Percentiles rank a stretch among this genome's conserved stretches.
Evolutionary conservation across 2,113 vertebrate species (phyloP).

Genomic region (Brachypteracias leptosomus): DNA sequence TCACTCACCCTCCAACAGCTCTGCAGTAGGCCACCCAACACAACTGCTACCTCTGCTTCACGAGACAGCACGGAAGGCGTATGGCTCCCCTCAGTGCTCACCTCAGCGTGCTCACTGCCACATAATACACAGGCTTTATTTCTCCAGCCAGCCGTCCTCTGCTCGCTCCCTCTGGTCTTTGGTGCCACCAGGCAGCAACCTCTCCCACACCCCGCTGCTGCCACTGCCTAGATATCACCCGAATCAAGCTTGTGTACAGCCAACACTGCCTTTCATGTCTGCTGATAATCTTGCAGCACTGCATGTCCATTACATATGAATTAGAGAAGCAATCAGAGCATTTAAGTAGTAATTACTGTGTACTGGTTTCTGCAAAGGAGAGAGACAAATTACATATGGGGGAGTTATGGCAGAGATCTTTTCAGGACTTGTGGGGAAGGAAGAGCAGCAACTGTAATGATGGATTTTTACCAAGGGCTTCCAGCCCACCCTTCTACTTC

Average conservation of each 20-base stretch:
- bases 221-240: not conserved
- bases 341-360: not conserved
- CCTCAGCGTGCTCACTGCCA: not conserved
- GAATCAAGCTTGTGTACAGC: not conserved
- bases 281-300: not conserved
- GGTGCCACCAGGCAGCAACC: not conserved
- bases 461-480: not conserved
- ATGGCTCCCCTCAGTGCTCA: not conserved
- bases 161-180: not conserved
- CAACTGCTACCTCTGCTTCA: not conserved
- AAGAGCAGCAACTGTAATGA: not conserved
- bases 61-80: not conserved
- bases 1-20: not conserved
- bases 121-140: accelerated
- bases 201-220: not conserved
- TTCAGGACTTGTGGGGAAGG: not conserved
- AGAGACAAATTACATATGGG: not conserved
- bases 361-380: not conserved
- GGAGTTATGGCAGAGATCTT: not conserved
- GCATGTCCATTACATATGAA: not conserved
- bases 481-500: not conserved
- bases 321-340: not conserved
- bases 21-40: not conserved
- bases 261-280: not conserved
- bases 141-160: not conserved